Evolutionary conservation across 2,113 vertebrate genomes (phyloP).

Genomic region (Hyla sarda): DNA sequence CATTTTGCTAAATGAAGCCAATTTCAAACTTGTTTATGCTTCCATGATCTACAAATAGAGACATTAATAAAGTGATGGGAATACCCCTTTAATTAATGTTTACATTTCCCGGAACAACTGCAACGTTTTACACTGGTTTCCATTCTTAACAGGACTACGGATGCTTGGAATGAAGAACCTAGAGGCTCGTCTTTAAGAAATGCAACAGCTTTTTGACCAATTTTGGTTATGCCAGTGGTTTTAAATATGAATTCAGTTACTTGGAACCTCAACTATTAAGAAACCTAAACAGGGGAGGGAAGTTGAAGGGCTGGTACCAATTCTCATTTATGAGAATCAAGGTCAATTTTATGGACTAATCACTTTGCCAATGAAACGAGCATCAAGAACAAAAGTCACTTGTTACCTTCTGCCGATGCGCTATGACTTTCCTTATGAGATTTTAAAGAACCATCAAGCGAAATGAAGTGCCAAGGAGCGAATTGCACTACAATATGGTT

Average conservation of each 20-base stretch:
- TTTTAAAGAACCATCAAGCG: not conserved
- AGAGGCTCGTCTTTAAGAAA: constrained; percentile 12
- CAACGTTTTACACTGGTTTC: not conserved
- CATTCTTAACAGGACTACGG: not conserved
- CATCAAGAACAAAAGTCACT: not conserved
- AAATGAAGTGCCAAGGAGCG: constrained; percentile 28
- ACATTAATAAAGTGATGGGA: too few relatives aligned
- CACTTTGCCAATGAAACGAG: not conserved
- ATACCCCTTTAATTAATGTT: too few relatives aligned
- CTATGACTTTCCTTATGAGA: constrained; percentile 5
- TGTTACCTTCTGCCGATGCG: not conserved
- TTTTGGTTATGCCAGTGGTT: not conserved
- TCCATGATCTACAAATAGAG: too few relatives aligned
- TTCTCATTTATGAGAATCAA: not conserved
- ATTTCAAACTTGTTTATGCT: too few relatives aligned
- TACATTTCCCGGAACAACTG: not conserved
- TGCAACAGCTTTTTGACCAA: too few relatives aligned
- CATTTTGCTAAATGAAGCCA: too few relatives aligned
- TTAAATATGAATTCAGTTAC: not conserved
- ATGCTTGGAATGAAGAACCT: not conserved
- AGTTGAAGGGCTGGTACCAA: not conserved
- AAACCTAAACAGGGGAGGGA: not conserved
- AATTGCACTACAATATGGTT: constrained; percentile 2
- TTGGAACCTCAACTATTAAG: too few relatives aligned
- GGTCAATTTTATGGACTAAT: not conserved